Evolutionary conservation across 2,888 invertebrate species (phyloP).

Genomic region (Byasa hedistus): DNA sequence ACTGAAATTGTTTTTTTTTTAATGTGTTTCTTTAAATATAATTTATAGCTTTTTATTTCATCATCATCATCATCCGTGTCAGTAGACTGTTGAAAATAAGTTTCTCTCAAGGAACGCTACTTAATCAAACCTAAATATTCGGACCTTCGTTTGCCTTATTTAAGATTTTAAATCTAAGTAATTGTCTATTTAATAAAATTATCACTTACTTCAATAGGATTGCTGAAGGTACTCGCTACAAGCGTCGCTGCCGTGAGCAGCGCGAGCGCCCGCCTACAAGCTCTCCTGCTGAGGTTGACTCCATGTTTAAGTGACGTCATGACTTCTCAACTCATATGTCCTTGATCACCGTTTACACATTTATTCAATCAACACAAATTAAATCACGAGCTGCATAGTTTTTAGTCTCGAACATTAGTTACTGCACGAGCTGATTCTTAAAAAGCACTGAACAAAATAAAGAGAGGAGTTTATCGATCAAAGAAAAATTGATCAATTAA

Average conservation of each 20-base stretch:
- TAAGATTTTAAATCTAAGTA: no score
- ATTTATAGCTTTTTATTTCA: no score
- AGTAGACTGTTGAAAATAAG: no score
- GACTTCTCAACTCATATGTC: conserved; percentile 40
- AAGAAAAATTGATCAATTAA: conserved; percentile 28
- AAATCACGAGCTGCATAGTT: conserved; percentile 4
- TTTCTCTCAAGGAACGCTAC: no score
- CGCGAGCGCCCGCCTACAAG: conserved; percentile 78
- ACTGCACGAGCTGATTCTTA: neutral
- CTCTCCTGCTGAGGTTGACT: conserved; percentile 84
- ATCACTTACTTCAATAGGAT: conserved; percentile 66
- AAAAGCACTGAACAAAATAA: conserved; percentile 8
- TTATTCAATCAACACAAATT: conserved; percentile 32
- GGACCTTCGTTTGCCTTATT: no score
- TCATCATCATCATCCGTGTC: no score
- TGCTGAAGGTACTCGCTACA: conserved; percentile 44
- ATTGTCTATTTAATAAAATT: neutral
- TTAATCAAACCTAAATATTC: no score
- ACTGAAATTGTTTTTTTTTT: no score
- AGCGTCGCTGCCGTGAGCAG: conserved; percentile 34
- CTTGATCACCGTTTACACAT: conserved; percentile 52
- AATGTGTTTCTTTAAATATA: no score
- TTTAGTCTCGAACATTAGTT: conserved; percentile 10
- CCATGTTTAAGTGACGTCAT: conserved; percentile 83
- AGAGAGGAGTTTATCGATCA: conserved; percentile 13